Evolutionary conservation across 2,888 invertebrate genomes (phyloP), one percentile per base, ranked within the genome.

Genomic region (Timema cristinae): DNA sequence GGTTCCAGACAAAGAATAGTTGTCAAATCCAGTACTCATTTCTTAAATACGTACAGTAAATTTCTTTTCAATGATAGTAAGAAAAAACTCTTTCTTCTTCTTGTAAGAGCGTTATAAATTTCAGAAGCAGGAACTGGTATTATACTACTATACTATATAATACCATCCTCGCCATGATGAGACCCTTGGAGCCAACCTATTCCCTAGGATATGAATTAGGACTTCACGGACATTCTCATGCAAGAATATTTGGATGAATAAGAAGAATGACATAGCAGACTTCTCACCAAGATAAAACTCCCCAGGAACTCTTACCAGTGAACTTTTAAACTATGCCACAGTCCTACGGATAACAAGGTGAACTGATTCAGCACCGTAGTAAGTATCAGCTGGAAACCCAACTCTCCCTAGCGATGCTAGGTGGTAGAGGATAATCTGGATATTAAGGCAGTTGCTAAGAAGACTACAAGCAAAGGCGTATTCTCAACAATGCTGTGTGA

Each of bases 51-150:
- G 48, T 63, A 11, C 6, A 63, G 13, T 48, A 63, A 63, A 63
- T 63, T 63, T 63, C 0, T 63, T 63, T 48, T 63, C 47, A 48
- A 63, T 63, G 63, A 63, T 63, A 32, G 32, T 32, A 32, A 32
- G 32, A 32, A 32, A 32, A 32, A 32, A 32, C 32, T 32, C 32
- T 32, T 32, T 32, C 4, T 1, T 32, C 32, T 32, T 32, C 32
- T 32, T 32, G 32, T 32, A 32, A 32, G 47, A 32, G 1, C 32
- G 32, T 16, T 32, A 63, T 11, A 32, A 7, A 63, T 13, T 13
- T 63, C 47, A 47, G 63, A 63, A 63, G 48, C 13, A 63, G 2
- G 63, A 5, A 10, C 32, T 32, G 32, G 32, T 32, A 32, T 32
- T 32, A 32, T 32, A 32, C 32, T 32, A 32, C 32, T 32, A 32